Evolutionary conservation across 2,113 vertebrate genomes (phyloP), one percentile per base, ranked within the genome.

Genomic region (Spea multiplicata): DNA sequence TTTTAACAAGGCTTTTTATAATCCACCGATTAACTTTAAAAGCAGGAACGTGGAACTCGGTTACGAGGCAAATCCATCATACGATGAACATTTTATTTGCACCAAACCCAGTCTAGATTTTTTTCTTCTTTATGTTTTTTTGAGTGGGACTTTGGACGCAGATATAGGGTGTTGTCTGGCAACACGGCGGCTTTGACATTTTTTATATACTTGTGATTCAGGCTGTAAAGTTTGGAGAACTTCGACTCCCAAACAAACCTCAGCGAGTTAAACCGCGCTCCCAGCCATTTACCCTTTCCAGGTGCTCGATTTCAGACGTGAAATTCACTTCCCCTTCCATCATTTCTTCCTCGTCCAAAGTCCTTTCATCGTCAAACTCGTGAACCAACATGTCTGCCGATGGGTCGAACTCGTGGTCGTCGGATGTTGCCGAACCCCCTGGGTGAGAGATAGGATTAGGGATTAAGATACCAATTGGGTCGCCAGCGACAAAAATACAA

Each of bases 301-400:
- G 95, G 89, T 98, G 95, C 86, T 97, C 97, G 82, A 99, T 98
- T 90, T 99, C 97, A 81, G 93, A 91, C 81, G 81, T 92, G 87
- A 94, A 93, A 83, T 97, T 97, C 59, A 95, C 95, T 81, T 99
- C 96, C 85, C 95, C 94, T 86, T 98, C 96, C 90, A 97, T 90
- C 92, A 94, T 93, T 88, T 99, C 97, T 88, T 99, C 97, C 78
- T 99, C 97, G 84, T 99, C 97, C 89, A 99, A 86, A 61, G 97
- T 99, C 73, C 95, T 92, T 83, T 99, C 97, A 81, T 99, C 97
- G 82, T 99, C 97, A 87, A 95, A 99, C 90, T 99, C 97, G 85
- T 99, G 97, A 84, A 99, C 94, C 78, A 99, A 92, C 96, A 99
- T 98, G 82, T 99, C 97, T 88, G 94, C 96, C 65, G 96, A 94